Evolutionary conservation across 2,797 vertebrate genomes (phyloP).

Genomic region (Kryptopterus vitreolus): DNA sequence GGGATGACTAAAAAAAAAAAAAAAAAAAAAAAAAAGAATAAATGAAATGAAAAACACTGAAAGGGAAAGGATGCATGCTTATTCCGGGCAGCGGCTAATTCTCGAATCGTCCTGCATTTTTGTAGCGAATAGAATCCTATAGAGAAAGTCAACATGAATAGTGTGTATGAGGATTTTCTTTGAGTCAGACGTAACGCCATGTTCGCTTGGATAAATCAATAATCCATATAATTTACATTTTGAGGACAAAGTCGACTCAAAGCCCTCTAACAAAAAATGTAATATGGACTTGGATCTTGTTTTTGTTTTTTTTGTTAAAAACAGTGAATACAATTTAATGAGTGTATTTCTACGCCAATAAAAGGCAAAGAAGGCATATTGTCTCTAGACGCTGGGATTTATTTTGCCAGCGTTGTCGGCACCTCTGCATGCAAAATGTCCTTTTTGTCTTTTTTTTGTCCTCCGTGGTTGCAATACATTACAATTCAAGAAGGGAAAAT

Average conservation of each 20-base stretch:
- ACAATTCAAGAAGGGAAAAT: neutral
- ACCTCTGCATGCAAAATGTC: neutral
- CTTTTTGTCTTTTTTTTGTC: neutral
- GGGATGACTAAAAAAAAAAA: too few relatives aligned
- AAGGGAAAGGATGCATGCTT: neutral
- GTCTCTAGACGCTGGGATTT: neutral
- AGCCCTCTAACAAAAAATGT: neutral
- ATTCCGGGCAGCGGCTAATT: too few relatives aligned
- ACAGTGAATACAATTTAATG: neutral
- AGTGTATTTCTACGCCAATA: neutral
- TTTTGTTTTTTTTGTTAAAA: neutral
- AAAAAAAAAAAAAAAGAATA: too few relatives aligned
- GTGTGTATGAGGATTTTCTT: neutral
- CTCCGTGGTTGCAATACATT: slow-evolving; percentile 17
- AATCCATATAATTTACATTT: neutral
- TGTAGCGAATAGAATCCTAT: neutral
- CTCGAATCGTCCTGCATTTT: neutral
- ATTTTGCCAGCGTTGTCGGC: neutral
- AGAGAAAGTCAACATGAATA: neutral
- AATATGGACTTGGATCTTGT: too few relatives aligned
- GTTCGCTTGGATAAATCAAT: too few relatives aligned
- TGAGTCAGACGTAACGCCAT: too few relatives aligned
- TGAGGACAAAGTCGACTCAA: too few relatives aligned
- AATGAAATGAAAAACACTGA: too few relatives aligned
- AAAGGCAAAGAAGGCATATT: neutral